A percentile compares a stretch with the other conserved stretches of the same genome.
These are phyloP conservation scores for Mactra quadrangularis DNA, from an alignment of 1,140 invertebrate genomes.

Conservation along the genomic window DNA sequence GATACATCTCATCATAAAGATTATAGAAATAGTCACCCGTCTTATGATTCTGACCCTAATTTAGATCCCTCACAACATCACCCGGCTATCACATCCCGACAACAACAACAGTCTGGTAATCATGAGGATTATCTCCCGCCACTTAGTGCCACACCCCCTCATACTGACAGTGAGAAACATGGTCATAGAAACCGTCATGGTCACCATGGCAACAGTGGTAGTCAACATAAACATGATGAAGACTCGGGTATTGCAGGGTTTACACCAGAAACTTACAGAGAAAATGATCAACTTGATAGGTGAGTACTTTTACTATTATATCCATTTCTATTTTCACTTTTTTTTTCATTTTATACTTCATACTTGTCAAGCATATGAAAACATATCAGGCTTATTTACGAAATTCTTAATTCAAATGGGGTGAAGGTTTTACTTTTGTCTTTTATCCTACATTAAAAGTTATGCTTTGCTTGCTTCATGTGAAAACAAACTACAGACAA, in stretches of 20 bases:
- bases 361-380: no score
- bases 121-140: slow-evolving; percentile 58
- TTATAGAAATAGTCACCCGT: slow-evolving; percentile 47
- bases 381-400: no score
- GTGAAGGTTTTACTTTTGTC: no score
- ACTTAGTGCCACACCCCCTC: slow-evolving; percentile 61
- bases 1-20: slow-evolving; percentile 17
- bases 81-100: slow-evolving; percentile 45
- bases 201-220: slow-evolving; percentile 44
- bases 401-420: no score
- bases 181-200: slow-evolving; percentile 15
- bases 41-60: slow-evolving; percentile 55
- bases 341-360: no score
- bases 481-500: no score
- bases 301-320: slow-evolving; percentile 15
- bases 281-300: slow-evolving; percentile 61
- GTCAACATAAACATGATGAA: slow-evolving; percentile 60
- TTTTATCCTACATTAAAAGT: no score
- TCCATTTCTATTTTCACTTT: no score
- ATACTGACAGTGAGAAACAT: slow-evolving; percentile 34
- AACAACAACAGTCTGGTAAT: slow-evolving; percentile 16
- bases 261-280: slow-evolving; percentile 57
- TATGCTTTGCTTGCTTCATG: no score
- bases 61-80: slow-evolving; percentile 57
- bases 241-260: slow-evolving; percentile 64